Conservation (phyloP, 2,888 invertebrate species). For the Epistrophella euchroma region DNA sequence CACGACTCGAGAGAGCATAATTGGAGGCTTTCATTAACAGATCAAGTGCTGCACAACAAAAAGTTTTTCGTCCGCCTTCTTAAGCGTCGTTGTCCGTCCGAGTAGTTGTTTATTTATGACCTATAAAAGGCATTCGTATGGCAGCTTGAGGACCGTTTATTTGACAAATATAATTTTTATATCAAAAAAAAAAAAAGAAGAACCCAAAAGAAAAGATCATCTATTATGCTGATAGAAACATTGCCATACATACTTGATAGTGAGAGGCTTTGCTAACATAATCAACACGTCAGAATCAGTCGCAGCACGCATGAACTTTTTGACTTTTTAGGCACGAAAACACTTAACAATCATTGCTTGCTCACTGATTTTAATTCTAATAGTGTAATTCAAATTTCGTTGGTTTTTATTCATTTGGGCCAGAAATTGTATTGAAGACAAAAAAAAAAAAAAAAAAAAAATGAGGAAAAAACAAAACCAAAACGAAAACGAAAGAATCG, state of each 20-base stretch:
- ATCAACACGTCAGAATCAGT: not conserved
- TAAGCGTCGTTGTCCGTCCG: not conserved
- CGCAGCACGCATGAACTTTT: constrained; percentile 16
- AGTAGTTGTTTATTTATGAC: constrained; percentile 52
- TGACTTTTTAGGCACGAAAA: constrained; percentile 22
- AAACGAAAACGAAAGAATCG: not conserved
- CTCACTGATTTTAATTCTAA: not conserved
- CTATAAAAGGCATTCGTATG: constrained; percentile 47
- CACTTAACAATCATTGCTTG: not conserved
- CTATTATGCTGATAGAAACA: constrained; percentile 24
- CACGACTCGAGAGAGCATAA: constrained; percentile 36
- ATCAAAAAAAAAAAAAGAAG: constrained; percentile 21
- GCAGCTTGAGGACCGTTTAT: constrained; percentile 41
- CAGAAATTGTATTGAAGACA: not conserved
- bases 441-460: not conserved
- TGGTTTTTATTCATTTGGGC: not conserved
- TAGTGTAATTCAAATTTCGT: not conserved
- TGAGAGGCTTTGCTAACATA: not conserved
- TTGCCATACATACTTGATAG: constrained; percentile 15
- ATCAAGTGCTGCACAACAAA: constrained; percentile 20
- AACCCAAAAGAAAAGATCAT: constrained; percentile 23
- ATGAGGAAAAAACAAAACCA: constrained; percentile 1
- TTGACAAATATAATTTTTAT: constrained; percentile 61
- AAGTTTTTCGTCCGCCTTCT: constrained; percentile 25
- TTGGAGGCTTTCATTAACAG: constrained; percentile 39